A percentile compares a stretch with the other conserved stretches of the same genome.
phyloP scores from a whole-genome alignment of 2,113 vertebrate genomes.

The Amia ocellicauda region DNA sequence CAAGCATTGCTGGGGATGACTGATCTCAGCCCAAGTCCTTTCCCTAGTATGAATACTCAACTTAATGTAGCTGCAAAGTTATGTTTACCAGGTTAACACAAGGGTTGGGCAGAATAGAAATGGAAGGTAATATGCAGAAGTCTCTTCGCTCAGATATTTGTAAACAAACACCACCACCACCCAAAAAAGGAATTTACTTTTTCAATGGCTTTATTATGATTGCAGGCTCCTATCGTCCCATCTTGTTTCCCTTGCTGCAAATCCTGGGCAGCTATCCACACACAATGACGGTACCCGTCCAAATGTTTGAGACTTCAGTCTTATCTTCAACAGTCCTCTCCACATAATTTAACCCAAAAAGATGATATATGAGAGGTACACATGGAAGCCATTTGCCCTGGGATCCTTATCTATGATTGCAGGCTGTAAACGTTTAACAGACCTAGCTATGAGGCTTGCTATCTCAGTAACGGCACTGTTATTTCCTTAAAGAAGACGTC shows the following conservation, averaged over 20 bases:
- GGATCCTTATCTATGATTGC: slow-evolving; percentile 44
- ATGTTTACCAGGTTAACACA: too few species aligned
- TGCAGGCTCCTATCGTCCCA: not conserved
- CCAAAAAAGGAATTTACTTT: too few species aligned
- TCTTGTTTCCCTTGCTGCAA: not conserved
- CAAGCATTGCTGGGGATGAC: too few species aligned
- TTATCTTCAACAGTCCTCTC: not conserved
- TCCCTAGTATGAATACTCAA: too few species aligned
- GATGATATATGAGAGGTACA: not conserved
- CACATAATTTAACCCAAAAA: slow-evolving; percentile 4
- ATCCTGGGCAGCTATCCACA: not conserved
- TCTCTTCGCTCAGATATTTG: too few species aligned
- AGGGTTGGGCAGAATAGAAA: too few species aligned
- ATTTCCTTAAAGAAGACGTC: slow-evolving; percentile 25
- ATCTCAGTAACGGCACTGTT: slow-evolving; percentile 40
- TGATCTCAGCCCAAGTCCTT: too few species aligned
- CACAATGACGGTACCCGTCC: not conserved
- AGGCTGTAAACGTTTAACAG: slow-evolving; percentile 46
- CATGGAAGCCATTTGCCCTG: not conserved
- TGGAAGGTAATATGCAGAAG: too few species aligned
- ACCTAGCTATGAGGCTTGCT: slow-evolving; percentile 48
- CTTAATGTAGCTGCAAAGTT: too few species aligned
- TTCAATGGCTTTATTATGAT: not conserved
- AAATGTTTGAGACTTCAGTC: too few species aligned
- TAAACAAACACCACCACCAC: too few species aligned